A percentile compares a stretch with the other conserved stretches of the same genome.
Evolutionary conservation across 2,797 vertebrate species (phyloP).

Genomic region (Enteromius mattozi): DNA sequence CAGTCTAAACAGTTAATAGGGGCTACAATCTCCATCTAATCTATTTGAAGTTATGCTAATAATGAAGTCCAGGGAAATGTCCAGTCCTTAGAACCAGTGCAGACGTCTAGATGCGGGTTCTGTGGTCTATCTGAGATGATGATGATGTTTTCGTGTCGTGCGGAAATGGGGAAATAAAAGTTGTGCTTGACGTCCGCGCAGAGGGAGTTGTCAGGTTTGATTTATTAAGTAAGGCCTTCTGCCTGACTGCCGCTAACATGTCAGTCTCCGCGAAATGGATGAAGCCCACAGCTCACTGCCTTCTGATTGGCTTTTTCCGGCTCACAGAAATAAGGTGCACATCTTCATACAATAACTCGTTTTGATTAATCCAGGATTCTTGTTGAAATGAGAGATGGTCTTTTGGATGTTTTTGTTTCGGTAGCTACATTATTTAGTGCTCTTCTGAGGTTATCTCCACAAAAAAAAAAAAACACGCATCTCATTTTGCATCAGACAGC

Average conservation of each 20-base stretch:
- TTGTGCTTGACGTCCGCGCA: conserved; percentile 85
- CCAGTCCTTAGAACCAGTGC: neutral
- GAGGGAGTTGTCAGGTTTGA: conserved; percentile 90
- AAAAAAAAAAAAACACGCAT: neutral
- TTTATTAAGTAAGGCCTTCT: conserved; percentile 87
- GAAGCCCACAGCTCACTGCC: conserved; percentile 72
- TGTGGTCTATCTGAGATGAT: conserved; percentile 27
- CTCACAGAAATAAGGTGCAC: conserved; percentile 62
- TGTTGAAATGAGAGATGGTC: conserved; percentile 5
- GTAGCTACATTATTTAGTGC: conserved; percentile 17
- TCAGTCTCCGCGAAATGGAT: conserved; percentile 84
- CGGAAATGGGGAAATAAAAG: conserved; percentile 76
- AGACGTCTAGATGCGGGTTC: conserved; percentile 4
- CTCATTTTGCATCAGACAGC: conserved; percentile 34
- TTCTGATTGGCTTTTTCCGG: conserved; percentile 71
- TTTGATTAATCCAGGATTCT: conserved; percentile 56
- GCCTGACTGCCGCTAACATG: conserved; percentile 85
- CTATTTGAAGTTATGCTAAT: conserved; percentile 5
- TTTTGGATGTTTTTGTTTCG: conserved; percentile 32
- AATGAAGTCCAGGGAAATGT: conserved; percentile 25
- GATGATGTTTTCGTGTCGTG: conserved; percentile 35
- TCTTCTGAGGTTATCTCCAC: conserved; percentile 19
- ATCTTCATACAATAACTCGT: conserved; percentile 46
- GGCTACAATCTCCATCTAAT: neutral
- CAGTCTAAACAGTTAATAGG: conserved; percentile 12